Base-by-base conservation (phyloP, 2,888 invertebrate genomes). In the Seira ritae region DNA sequence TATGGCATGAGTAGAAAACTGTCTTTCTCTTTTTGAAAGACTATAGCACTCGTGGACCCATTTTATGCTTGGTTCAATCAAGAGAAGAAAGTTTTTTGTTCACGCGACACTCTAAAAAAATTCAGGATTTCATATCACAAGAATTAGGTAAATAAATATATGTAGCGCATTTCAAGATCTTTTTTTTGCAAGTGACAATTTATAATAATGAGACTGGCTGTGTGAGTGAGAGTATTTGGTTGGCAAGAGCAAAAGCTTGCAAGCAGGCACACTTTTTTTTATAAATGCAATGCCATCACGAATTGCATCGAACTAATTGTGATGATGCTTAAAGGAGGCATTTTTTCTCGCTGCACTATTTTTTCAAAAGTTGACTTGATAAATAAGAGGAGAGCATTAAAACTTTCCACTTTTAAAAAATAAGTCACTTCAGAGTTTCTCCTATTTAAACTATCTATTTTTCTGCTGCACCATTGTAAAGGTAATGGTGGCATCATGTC, bases 51-150 rank as follows among this genome's bases (percentile, higher is more conserved):
- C 24, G 15, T 24, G 67, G 24, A 68, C 6, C 42, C 24, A 50
- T 24, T 60, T 46, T 50, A 24, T 22, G 24, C 23, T 23, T 37
- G 65, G 68, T 62, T 73, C 55, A 55, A 55, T 79, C 50, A 73
- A 76, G 67, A 83, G 83, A 78, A 83, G 78, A 83, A 78, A 78
- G 83, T 78, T 55, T 55, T 55, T 55, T 55, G 3, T 55, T 17
- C 17, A 55, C 15, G 83, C 78, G 81, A 76, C 80, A 77, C 67
- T 71, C 71, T 75, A 68, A 31, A 31, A 55, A 82, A 82, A 82
- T 76, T 82, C 82, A 82, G 77, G 82, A 82, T 82, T 82, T 82
- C 77, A 72, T 77, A 77, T 77, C 77, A 23, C 68, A 70, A 83
- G 72, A 83, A 78, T 83, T 82, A 83, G 83, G 83, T 74, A 78